Evolutionary conservation across 2,888 invertebrate genomes (phyloP).

Genomic region (Polydrusus cervinus): DNA sequence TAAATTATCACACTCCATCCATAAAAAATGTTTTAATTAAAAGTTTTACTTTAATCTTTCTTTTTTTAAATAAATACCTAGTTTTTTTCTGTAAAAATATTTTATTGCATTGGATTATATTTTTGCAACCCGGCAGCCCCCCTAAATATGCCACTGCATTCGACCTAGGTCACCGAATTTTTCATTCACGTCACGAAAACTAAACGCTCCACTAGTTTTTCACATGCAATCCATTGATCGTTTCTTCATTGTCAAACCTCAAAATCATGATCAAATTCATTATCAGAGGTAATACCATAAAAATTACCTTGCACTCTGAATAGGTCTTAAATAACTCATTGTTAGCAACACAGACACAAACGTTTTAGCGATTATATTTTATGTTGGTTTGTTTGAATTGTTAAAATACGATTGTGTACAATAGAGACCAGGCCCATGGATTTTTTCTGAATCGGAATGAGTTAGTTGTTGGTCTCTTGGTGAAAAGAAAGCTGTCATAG

Average conservation of each 20-base stretch:
- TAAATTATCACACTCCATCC: too few relatives aligned
- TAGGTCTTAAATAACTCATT: slow-evolving; percentile 6
- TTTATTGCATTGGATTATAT: too few relatives aligned
- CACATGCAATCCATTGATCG: slow-evolving; percentile 6
- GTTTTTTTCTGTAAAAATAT: too few relatives aligned
- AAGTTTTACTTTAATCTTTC: too few relatives aligned
- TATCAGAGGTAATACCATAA: not conserved
- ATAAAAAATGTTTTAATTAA: too few relatives aligned
- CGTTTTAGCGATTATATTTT: not conserved
- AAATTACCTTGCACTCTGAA: slow-evolving; percentile 3
- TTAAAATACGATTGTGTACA: slow-evolving; percentile 9
- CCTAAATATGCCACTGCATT: too few relatives aligned
- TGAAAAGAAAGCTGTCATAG: not conserved
- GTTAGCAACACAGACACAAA: not conserved
- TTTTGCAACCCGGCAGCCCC: too few relatives aligned
- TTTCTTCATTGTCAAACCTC: not conserved
- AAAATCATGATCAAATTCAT: not conserved
- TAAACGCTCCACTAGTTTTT: slow-evolving; percentile 4
- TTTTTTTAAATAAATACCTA: too few relatives aligned
- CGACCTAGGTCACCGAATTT: slow-evolving; percentile 2
- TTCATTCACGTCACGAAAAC: not conserved
- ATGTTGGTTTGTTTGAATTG: not conserved
- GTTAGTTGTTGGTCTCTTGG: not conserved
- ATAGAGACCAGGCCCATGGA: slow-evolving; percentile 2
- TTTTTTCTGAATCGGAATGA: not conserved